Base-by-base conservation (phyloP, 2,113 vertebrate genomes). In the Perognathus longimembris region DNA sequence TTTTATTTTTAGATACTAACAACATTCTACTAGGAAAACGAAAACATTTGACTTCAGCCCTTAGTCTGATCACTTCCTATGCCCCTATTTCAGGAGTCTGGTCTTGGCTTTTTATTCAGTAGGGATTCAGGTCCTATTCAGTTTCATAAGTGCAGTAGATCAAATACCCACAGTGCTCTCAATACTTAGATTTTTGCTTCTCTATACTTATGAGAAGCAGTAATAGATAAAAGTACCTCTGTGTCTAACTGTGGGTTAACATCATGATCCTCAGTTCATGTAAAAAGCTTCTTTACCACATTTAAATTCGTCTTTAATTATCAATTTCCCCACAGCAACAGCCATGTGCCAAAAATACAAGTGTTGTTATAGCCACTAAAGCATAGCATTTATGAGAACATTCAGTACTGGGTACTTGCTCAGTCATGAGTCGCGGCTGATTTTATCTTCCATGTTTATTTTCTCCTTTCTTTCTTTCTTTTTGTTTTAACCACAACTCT, bases 241-340 rank as follows among this genome's bases (percentile, higher is more conserved):
- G 11, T 79, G 32, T 14, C 0, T 77, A 73, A 38, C 30, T 78
- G 14, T 15, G 45, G 57, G 30, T 74, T 80, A 30, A 18, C 15
- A 22, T 70, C 34, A 45, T n/a, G 4, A 11, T 70, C 22, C 6
- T 82, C 38, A 75, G 50, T 88, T 92, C n/a, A 74, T 57, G 40
- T 45, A 75, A 70, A 26, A 63, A 78, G 71, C 71, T 78, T 84
- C 45, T 84, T 84, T 85, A 81, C 69, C 21, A 42, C 42, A n/a
- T 45, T 89, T 77, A 74, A 73, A 40, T 79, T 94, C 63, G 21
- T 38, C 42, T 92, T 76, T 88, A 80, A 69, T 94, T 85, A 69
- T 89, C 10, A 26, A 73, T 78, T 85, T 93, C 69, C 30, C 10
- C 59, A 92, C 6, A 59, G 80, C 30, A 78, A 24, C 59, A 69